Base-by-base conservation (phyloP, 1,140 invertebrate genomes). In the Melitaea cinxia region DNA sequence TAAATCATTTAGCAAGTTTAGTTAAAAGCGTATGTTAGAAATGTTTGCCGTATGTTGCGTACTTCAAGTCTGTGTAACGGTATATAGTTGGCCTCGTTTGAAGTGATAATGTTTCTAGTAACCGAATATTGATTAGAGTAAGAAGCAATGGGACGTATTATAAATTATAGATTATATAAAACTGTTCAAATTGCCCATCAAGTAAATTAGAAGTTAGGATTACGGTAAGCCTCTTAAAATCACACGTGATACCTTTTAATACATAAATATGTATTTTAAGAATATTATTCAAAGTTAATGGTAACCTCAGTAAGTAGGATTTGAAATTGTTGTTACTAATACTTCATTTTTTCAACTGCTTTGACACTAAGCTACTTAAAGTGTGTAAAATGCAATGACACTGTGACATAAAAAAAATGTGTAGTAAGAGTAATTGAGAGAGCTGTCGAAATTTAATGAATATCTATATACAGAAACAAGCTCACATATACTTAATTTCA, bases 31-130 rank as follows among this genome's bases (percentile, higher is more conserved):
- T 19, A 57, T 61, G 28, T 61, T 70, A n/a, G 28, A 57, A 57
- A 17, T 60, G 42, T 52, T 47, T 49, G 9, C 55, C 68, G 64
- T 79, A 55, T 73, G 71, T 77, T 73, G 54, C 67, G 58, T 52
- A 59, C 54, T 72, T 76, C 74, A 14, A 74, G 70, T 72, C n/a
- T n/a, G 54, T 33, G 52, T 83, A 85, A 85, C 82, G 78, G 83
- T 81, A 67, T 59, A 28, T 39, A 57, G 57, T 66, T 83, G 77
- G 67, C 82, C 83, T 78, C 72, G 72, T 85, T 86, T 56, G 59
- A 69, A 75, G 78, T 86, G 80, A 81, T 85, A 86, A 85, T 79
- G 65, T 75, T 71, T 83, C 75, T 77, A n/a, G 72, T 73, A 76
- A 73, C 59, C 71, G 52, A 82, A 75, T 76, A 28, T 53, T 69